These are phyloP conservation scores for Mactra quadrangularis DNA, from an alignment of 1,140 invertebrate genomes.

Conservation along the genomic window DNA sequence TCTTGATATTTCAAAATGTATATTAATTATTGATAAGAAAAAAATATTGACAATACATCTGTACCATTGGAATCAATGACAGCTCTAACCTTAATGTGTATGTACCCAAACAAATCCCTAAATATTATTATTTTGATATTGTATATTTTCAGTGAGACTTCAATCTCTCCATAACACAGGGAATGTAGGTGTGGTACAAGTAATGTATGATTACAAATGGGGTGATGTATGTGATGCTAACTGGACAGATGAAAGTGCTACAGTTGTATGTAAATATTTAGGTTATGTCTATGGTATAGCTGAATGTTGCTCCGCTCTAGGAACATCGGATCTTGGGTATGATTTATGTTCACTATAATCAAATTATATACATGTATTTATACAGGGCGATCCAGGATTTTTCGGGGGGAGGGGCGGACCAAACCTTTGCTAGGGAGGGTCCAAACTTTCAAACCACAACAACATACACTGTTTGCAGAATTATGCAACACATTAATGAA, in stretches of 20 bases:
- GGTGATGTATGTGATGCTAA: conserved; percentile 35
- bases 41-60: too few relatives aligned
- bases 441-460: too few relatives aligned
- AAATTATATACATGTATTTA: not conserved
- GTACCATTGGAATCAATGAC: too few relatives aligned
- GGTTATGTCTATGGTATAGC: conserved; percentile 63
- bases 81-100: too few relatives aligned
- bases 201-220: conserved; percentile 32
- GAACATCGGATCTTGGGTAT: conserved; percentile 37
- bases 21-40: too few relatives aligned
- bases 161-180: conserved; percentile 18
- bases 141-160: conserved; percentile 66
- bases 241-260: conserved; percentile 58
- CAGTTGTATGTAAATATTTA: conserved; percentile 58
- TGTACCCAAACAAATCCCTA: too few relatives aligned
- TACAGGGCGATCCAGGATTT: not conserved
- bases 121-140: too few relatives aligned
- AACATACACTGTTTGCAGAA: too few relatives aligned
- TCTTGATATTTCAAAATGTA: too few relatives aligned
- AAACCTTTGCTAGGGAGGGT: not conserved
- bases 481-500: too few relatives aligned
- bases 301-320: conserved; percentile 57
- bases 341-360: not conserved
- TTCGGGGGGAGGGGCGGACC: not conserved
- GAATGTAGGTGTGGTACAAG: conserved; percentile 60